Conservation (phyloP, 2,888 invertebrate species). For the Protodeltote pygarga region DNA sequence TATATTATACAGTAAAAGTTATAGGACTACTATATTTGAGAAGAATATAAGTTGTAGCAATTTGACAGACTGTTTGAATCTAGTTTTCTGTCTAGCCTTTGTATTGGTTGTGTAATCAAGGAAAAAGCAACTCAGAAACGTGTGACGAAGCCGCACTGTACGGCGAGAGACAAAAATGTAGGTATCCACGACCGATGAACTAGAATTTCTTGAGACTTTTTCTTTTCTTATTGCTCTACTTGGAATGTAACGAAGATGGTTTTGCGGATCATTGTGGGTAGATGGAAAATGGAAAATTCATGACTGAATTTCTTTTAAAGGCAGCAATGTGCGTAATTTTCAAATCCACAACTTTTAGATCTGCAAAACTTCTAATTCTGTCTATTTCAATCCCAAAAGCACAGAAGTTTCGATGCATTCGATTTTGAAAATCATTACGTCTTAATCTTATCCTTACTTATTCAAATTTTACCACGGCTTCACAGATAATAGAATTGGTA, state of each 20-base stretch:
- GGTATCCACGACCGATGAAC: conserved; percentile 5
- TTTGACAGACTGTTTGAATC: neutral
- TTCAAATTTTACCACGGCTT: too few relatives aligned
- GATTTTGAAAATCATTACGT: too few relatives aligned
- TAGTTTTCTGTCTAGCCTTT: conserved; percentile 15
- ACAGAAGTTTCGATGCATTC: too few relatives aligned
- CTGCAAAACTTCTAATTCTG: too few relatives aligned
- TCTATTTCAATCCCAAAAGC: too few relatives aligned
- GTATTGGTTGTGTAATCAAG: conserved; percentile 32
- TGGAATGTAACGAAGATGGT: neutral
- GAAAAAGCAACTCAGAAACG: conserved; percentile 19
- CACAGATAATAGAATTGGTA: too few relatives aligned
- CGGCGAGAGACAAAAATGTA: conserved; percentile 1
- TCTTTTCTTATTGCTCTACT: neutral
- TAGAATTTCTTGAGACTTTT: neutral
- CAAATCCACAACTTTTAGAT: too few relatives aligned
- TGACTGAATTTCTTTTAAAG: too few relatives aligned
- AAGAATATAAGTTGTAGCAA: neutral
- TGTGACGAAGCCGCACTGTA: conserved; percentile 5
- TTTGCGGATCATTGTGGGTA: too few relatives aligned
- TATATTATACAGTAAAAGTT: too few relatives aligned
- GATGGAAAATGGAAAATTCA: neutral
- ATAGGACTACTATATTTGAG: neutral
- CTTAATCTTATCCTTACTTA: too few relatives aligned
- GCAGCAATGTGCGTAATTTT: too few relatives aligned